Evolutionary conservation across 2,797 vertebrate species (phyloP), one percentile per base, ranked within the genome.

Genomic region (Myripristis murdjan): DNA sequence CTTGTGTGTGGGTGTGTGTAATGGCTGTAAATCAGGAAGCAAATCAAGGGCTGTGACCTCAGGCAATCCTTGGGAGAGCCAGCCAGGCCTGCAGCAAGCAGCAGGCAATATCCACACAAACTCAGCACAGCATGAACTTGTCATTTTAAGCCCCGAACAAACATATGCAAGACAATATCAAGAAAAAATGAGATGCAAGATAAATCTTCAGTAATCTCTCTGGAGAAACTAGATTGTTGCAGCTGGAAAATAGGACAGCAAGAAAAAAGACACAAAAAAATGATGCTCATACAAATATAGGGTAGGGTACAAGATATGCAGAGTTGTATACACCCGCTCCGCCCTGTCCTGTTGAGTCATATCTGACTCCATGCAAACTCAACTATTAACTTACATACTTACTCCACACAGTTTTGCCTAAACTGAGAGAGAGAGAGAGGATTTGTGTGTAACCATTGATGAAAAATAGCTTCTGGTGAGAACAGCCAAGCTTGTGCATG

Each of bases 71-170:
- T 63, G 61, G 37, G 70, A 81, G 67, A 79, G 57, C 49, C 59
- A 79, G 73, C 15, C 75, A 37, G 74, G 72, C 73, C 84, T 64
- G 77, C 49, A 70, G 74, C 77, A 66, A 78, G 66, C 73, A 81
- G 68, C 64, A 68, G 80, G 71, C 55, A 47, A 10, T 69, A 63
- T 77, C 53, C 35, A 68, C 6, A 72, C 61, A 49, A 46, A 79
- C 77, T 75, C 31, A 71, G 54, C n/a, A n/a, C n/a, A n/a, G n/a
- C n/a, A n/a, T n/a, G 78, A 35, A 57, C 82, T 88, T 80, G 76
- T 68, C 58, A 60, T 20, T 37, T 28, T 18, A 37, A 37, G n/a
- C 41, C 61, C 48, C 23, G 10, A 55, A 33, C 12, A 35, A 62
- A 31, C 18, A 56, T 46, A 64, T 44, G 16, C 48, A 66, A 33